Evolutionary conservation across 2,797 vertebrate genomes (phyloP), one percentile per base, ranked within the genome.

Genomic region (Lagocephalus sceleratus): DNA sequence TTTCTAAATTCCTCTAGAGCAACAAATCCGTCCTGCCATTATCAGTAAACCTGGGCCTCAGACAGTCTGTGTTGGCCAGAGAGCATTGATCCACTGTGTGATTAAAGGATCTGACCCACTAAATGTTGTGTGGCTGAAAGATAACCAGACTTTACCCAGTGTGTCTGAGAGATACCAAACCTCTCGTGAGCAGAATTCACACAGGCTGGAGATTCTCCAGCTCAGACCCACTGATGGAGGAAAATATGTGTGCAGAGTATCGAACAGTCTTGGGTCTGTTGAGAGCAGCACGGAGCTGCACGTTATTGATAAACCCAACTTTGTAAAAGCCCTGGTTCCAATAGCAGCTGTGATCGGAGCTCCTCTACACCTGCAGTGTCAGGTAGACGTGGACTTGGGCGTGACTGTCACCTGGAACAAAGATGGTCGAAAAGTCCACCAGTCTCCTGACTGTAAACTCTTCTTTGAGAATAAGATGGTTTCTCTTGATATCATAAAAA

Each of bases 391-490:
- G 91, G 93, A 94, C 75, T 91, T 89, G 49, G 93, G 93, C 84
- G 92, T 95, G 21, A 90, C 77, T 9, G 73, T 94, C 43, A 79
- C 57, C 0, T 95, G 94, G 94, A 94, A 79, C 66, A 93, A 93
- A 68, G 93, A 94, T 54, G 92, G 92, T 54, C 89, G 89, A 46
- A 94, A 87, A 62, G 88, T 96, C n/a, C 92, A 93, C 64, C 88
- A 93, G 57, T 93, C 92, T 60, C 92, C 93, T 58, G 93, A 95
- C 77, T 95, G 92, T 83, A 94, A 93, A 81, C 92, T 96, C 74
- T 91, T 75, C 66, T 96, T 97, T 88, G 93, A 95, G 86, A 90
- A 94, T 71, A 95, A 94, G 89, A 91, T 89, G 63, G 91, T 91
- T 14, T 89, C 85, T 0, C 92, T 96, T 77, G 91, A 95, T 77